Evolutionary conservation across 1,140 invertebrate genomes (phyloP).

Genomic region (Polyergus mexicanus): DNA sequence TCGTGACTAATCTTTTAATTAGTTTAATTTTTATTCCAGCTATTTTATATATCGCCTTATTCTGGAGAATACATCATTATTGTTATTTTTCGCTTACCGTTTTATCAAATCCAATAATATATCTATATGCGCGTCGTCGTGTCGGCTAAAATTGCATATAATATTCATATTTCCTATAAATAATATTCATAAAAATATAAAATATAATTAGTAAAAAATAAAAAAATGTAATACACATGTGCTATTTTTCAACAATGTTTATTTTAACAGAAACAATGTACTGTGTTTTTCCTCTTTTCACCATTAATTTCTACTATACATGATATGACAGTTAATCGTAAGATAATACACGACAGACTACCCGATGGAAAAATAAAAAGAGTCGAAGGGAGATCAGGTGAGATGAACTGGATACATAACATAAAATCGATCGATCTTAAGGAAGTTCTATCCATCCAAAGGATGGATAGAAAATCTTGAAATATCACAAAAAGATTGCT

Average conservation of each 20-base stretch:
- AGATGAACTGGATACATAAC: slow-evolving; percentile 44
- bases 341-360: slow-evolving; percentile 85
- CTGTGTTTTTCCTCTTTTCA: slow-evolving; percentile 85
- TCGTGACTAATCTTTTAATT: neutral
- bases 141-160: neutral
- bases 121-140: neutral
- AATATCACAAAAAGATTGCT: slow-evolving; percentile 84
- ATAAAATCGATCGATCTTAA: slow-evolving; percentile 44
- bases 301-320: slow-evolving; percentile 83
- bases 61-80: neutral
- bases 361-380: slow-evolving; percentile 75
- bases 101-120: slow-evolving; percentile 31
- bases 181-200: neutral
- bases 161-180: neutral
- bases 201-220: slow-evolving; percentile 11
- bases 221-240: neutral
- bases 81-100: slow-evolving; percentile 5
- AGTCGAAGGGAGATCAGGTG: slow-evolving; percentile 39
- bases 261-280: slow-evolving; percentile 86
- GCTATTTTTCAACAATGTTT: slow-evolving; percentile 83
- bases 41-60: neutral
- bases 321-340: slow-evolving; percentile 78
- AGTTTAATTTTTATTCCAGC: neutral
- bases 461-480: slow-evolving; percentile 70
- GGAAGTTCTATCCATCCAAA: slow-evolving; percentile 62